A percentile compares a stretch with the other conserved stretches of the same genome.
phyloP scores from a whole-genome alignment of 2,113 vertebrate genomes.

The Tretioscincus oriximinensis region DNA sequence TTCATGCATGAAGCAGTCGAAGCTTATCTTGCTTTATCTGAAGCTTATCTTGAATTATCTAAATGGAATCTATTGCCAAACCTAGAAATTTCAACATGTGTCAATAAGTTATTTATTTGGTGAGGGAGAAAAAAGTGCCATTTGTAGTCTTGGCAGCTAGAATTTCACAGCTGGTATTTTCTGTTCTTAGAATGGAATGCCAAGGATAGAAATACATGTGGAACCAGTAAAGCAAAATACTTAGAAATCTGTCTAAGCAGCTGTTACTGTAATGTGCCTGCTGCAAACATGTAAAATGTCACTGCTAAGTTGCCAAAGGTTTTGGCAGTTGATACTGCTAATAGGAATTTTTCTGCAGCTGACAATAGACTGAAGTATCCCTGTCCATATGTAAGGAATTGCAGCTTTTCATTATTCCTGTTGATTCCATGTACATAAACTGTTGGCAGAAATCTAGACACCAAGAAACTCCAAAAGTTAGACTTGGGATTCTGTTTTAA shows the following conservation, averaged over 20 bases:
- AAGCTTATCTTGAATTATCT: conserved; percentile 1
- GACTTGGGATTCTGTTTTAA: background rate
- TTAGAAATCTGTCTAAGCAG: conserved; percentile 73
- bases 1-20: too few species aligned
- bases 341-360: conserved; percentile 22
- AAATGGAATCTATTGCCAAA: conserved; percentile 23
- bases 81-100: conserved; percentile 25
- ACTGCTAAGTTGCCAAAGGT: conserved; percentile 33
- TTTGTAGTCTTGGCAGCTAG: conserved; percentile 47
- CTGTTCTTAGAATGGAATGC: conserved; percentile 62
- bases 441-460: background rate
- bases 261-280: conserved; percentile 59
- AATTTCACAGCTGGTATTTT: conserved; percentile 73
- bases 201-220: conserved; percentile 58
- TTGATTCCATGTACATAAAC: background rate
- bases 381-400: background rate
- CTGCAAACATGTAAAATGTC: conserved; percentile 50
- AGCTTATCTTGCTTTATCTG: background rate
- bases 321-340: conserved; percentile 43
- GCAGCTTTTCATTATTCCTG: background rate
- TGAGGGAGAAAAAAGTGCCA: conserved; percentile 30
- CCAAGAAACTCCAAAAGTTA: background rate
- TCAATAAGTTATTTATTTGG: conserved; percentile 48
- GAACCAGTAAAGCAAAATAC: conserved; percentile 40
- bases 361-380: background rate